Evolutionary conservation across 2,888 invertebrate species (phyloP).

Genomic region (Onthophagus sagittarius): DNA sequence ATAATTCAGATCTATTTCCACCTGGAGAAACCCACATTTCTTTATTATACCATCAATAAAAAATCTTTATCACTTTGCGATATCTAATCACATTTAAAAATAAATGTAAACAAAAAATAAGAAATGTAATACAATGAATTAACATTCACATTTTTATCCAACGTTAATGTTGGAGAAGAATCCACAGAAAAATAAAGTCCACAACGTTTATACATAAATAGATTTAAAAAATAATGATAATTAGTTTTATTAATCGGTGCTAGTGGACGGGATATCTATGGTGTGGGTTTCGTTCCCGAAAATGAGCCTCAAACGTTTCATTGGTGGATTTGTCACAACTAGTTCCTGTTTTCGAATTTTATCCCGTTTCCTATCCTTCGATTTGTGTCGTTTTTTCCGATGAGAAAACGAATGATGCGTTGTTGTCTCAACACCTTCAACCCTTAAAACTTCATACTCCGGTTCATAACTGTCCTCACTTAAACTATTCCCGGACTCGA

Average conservation of each 20-base stretch:
- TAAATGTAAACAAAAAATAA: neutral
- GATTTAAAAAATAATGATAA: no score
- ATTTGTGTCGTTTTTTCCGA: constrained; percentile 61
- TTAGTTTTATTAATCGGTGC: constrained; percentile 49
- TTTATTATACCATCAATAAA: neutral
- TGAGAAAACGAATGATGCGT: constrained; percentile 53
- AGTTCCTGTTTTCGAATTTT: constrained; percentile 43
- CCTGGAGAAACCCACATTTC: neutral
- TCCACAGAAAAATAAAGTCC: neutral
- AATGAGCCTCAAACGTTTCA: constrained; percentile 81
- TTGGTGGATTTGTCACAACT: constrained; percentile 62
- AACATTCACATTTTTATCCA: neutral
- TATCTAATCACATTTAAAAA: constrained; percentile 7
- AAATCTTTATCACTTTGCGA: constrained; percentile 2
- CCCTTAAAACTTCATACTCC: constrained; percentile 79
- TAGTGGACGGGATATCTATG: constrained; percentile 79
- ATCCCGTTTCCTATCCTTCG: constrained; percentile 49
- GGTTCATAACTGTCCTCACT: constrained; percentile 65
- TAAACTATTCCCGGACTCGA: constrained; percentile 72
- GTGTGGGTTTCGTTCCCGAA: constrained; percentile 87
- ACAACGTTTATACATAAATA: neutral
- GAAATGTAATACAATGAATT: neutral
- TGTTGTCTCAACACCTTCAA: constrained; percentile 65
- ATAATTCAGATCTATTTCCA: neutral
- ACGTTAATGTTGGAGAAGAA: no score